phyloP scores from a whole-genome alignment of 2,888 invertebrate genomes.

The Timema podura region DNA sequence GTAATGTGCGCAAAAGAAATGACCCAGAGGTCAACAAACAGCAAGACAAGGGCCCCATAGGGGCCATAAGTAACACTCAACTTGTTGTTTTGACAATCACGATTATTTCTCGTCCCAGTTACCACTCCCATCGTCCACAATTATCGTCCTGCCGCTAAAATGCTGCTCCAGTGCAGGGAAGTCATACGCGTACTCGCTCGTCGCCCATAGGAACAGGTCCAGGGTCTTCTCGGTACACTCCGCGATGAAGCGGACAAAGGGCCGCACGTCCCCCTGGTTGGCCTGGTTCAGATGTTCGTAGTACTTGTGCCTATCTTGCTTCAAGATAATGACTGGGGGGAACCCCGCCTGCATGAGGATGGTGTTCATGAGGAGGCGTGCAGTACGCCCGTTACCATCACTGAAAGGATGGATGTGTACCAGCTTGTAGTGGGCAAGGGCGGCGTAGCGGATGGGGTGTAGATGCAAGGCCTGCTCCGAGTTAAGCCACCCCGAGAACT shows the following conservation, averaged over 20 bases:
- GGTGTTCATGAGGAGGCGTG: conserved; percentile 92
- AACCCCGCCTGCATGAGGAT: conserved; percentile 93
- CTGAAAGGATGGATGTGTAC: conserved; percentile 96
- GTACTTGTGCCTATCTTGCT: conserved; percentile 73
- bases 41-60: too few species aligned
- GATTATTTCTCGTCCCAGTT: conserved; percentile 2
- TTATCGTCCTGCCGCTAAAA: conserved; percentile 20
- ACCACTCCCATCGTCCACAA: conserved; percentile 22
- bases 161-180: conserved; percentile 34
- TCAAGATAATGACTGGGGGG: conserved; percentile 91
- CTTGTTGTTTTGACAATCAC: not conserved
- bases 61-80: not conserved
- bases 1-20: too few species aligned
- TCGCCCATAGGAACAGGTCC: conserved; percentile 82
- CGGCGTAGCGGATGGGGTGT: conserved; percentile 91
- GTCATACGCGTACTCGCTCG: conserved; percentile 56
- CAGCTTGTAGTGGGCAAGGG: conserved; percentile 92
- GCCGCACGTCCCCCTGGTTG: conserved; percentile 91
- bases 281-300: conserved; percentile 87
- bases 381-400: conserved; percentile 95
- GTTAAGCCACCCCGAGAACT: conserved; percentile 90
- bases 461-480: conserved; percentile 79
- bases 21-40: too few species aligned
- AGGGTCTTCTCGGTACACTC: conserved; percentile 86
- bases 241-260: conserved; percentile 94